A percentile compares a stretch with the other conserved stretches of the same genome.
These are phyloP conservation scores for Luidia sarsii DNA, from an alignment of 53 echinoderm and acorn worm genomes.

Conservation along the genomic window DNA sequence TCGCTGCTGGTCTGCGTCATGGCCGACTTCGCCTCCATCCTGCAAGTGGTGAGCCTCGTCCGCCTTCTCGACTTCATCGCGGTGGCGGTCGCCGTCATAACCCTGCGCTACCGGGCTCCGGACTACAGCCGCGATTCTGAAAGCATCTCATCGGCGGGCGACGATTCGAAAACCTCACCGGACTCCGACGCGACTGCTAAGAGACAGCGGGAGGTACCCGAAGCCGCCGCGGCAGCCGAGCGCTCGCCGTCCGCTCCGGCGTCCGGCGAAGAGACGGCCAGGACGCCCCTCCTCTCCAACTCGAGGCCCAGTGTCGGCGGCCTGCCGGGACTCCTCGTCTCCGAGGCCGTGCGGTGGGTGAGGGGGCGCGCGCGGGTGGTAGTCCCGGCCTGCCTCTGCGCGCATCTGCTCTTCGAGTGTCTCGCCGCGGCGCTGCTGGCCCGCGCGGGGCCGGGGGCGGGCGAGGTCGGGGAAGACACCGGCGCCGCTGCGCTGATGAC, in stretches of 20 bases:
- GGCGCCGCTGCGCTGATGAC: too few species aligned
- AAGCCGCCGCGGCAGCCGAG: too few species aligned
- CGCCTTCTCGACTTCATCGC: slow-evolving; percentile 53
- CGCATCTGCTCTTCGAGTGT: background rate
- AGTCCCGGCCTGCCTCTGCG: background rate
- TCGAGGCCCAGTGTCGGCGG: too few species aligned
- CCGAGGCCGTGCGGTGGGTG: background rate
- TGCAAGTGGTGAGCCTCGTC: slow-evolving; percentile 56
- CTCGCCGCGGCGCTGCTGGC: slow-evolving; percentile 37
- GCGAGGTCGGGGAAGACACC: slow-evolving; percentile 18
- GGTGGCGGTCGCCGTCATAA: slow-evolving; percentile 32
- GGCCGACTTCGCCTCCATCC: slow-evolving; percentile 47
- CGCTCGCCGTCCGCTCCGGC: too few species aligned
- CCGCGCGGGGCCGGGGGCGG: slow-evolving; percentile 23
- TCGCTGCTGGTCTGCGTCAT: slow-evolving; percentile 60
- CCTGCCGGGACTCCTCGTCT: too few species aligned
- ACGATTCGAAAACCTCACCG: background rate
- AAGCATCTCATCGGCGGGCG: background rate
- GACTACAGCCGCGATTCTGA: background rate
- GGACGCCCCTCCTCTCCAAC: background rate
- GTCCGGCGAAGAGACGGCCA: background rate
- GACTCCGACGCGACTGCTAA: background rate
- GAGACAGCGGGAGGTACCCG: too few species aligned
- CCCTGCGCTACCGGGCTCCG: slow-evolving; percentile 56
- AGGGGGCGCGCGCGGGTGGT: background rate